A percentile compares a stretch with the other conserved stretches of the same genome.
These are phyloP conservation scores for Pterophyllum scalare DNA, from an alignment of 2,113 vertebrate genomes.

Conservation along the genomic window DNA sequence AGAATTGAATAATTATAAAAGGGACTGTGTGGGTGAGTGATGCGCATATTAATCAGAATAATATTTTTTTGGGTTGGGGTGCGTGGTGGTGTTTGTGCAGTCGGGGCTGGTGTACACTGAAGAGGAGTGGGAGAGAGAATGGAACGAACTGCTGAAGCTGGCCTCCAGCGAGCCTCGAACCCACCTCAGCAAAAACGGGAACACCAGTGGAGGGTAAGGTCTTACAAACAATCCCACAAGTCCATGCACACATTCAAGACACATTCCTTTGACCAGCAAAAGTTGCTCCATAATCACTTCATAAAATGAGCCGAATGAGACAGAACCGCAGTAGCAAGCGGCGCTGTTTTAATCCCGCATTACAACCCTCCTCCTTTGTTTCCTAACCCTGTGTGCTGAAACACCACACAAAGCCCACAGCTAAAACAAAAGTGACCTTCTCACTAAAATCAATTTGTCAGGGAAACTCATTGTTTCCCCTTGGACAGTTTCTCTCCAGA, in stretches of 20 bases:
- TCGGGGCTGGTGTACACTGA: constrained; percentile 97
- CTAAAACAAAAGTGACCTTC: constrained; percentile 56
- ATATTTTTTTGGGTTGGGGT: not conserved
- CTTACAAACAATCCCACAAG: not conserved
- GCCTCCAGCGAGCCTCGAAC: constrained; percentile 96
- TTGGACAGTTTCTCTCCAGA: constrained; percentile 26
- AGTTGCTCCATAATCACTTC: not conserved
- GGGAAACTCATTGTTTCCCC: constrained; percentile 19
- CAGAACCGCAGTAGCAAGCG: not conserved
- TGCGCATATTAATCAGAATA: constrained; percentile 24
- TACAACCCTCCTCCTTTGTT: constrained; percentile 3
- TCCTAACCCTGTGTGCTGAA: not conserved
- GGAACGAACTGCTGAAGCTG: constrained; percentile 96
- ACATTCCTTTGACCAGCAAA: not conserved
- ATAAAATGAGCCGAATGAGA: not conserved
- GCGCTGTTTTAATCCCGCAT: not conserved
- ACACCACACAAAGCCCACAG: constrained; percentile 5
- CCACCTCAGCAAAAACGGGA: constrained; percentile 93
- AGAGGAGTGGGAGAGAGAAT: constrained; percentile 97
- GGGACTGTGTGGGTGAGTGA: constrained; percentile 41
- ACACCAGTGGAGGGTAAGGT: constrained; percentile 90
- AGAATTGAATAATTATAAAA: constrained; percentile 23
- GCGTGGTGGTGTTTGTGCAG: constrained; percentile 73
- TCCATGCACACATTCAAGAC: not conserved
- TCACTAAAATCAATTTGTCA: constrained; percentile 35